phyloP scores from a whole-genome alignment of 2,113 vertebrate genomes.

The Dromiciops gliroides region DNA sequence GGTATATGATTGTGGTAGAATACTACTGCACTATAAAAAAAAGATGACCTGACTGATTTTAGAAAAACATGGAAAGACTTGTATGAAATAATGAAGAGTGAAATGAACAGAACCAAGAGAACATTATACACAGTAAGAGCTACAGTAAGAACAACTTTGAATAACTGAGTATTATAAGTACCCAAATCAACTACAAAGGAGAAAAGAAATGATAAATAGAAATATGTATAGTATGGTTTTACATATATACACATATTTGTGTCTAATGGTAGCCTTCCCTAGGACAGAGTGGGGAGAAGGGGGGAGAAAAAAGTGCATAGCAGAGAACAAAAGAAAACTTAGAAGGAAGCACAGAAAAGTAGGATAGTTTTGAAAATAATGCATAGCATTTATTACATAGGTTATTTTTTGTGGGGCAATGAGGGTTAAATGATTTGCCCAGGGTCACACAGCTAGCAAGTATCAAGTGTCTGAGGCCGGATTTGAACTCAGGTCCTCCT shows the following conservation, averaged over 20 bases:
- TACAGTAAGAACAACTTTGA: background rate
- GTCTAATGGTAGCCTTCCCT: background rate
- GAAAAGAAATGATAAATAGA: background rate
- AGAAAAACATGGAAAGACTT: background rate
- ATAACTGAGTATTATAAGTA: background rate
- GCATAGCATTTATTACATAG: too few relatives aligned
- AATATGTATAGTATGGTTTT: background rate
- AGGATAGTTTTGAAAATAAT: too few relatives aligned
- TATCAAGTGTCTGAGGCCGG: too few relatives aligned
- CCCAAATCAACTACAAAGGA: background rate
- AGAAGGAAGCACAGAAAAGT: too few relatives aligned
- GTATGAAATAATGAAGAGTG: background rate
- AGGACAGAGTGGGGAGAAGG: background rate
- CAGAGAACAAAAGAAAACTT: background rate
- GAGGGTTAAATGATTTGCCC: too few relatives aligned
- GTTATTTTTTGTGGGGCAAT: too few relatives aligned
- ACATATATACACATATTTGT: background rate
- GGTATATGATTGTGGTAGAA: too few relatives aligned
- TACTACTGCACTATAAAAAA: too few relatives aligned
- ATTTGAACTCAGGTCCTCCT: too few relatives aligned
- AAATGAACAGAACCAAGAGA: background rate
- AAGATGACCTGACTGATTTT: too few relatives aligned
- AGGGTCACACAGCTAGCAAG: too few relatives aligned
- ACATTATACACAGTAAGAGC: background rate
- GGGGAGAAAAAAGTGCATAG: background rate